Base-by-base conservation (phyloP, 2,888 invertebrate genomes). In the Lissocephala sabroskyi region DNA sequence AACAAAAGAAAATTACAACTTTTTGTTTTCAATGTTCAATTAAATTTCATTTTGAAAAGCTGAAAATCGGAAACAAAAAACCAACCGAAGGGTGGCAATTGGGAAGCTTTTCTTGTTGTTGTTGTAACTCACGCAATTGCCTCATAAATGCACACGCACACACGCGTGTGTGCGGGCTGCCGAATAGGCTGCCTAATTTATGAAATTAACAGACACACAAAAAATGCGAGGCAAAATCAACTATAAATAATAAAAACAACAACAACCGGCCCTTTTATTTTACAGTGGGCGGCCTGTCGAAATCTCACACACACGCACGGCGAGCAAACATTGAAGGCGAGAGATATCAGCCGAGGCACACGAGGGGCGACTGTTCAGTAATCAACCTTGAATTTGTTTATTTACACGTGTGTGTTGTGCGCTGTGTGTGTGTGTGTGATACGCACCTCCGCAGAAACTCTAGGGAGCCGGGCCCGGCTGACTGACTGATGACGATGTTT, bases 311-410 rank as follows among this genome's bases (percentile, higher is more conserved):
- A 18, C 9, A 18, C 18, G 19, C 56, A 48, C 50, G 49, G 43
- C 58, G 53, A 50, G 48, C 40, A 36, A 59, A 33, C 41, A 49
- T 55, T 59, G 52, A 55, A 61, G 55, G 55, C 58, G 61, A 63
- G n/a, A n/a, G n/a, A n/a, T 63, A 56, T 63, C 48, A 46, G 44
- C 49, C 16, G 43, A 37, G 35, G 47, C 16, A 23, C 7, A 28
- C 11, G 7, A 3, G 29, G 26, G 43, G 43, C 19, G 29, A 29
- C 50, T 43, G 56, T 47, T 56, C 58, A 59, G 68, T 62, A 73
- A 76, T 73, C 74, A 74, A 76, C 79, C 73, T 74, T 74, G 79
- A 76, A 76, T 78, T 56, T 60, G 73, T 48, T 50, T 57, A 48
- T 52, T 46, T 58, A 54, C 45, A 54, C 45, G n/a, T n/a, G n/a